Evolutionary conservation across 2,888 invertebrate species (phyloP), one percentile per base, ranked within the genome.

Genomic region (Hirtodrosophila duncani): DNA sequence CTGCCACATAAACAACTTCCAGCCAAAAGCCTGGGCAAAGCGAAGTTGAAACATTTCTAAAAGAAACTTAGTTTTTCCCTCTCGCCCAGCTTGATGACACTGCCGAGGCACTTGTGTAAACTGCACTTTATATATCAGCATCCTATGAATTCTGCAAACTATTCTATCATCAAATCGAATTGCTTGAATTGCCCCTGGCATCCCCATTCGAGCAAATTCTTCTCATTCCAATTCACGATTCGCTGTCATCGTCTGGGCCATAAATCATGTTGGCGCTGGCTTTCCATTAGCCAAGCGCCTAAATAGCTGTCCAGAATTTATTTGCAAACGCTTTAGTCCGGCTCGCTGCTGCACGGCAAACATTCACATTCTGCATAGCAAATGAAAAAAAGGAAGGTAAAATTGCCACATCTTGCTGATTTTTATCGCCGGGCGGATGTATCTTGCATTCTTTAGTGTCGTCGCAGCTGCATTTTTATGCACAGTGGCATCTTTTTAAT

Each of bases 231-330:
- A n/a, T 57, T 75, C 70, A 74, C 67, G 67, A 53, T 69, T n/a
- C 51, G 34, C 41, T 52, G 71, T 59, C 68, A 65, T 75, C 71
- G 53, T 42, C 38, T 16, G 14, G 30, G 58, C 27, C 72, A 75
- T 71, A 65, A 75, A 71, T 71, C 77, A 71, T 51, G n/a, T 14
- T 27, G 24, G 38, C 48, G 45, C 67, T 63, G 59, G 65, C 74
- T 61, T 63, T 59, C 68, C 60, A 75, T 68, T 71, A 68, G 68
- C 60, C 51, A 42, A 58, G 39, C 43, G 58, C 57, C 55, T 42
- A 55, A 70, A 64, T 64, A 41, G 48, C 52, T 70, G 62, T n/a
- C 55, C 67, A 58, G 71, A 70, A 48, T 74, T 64, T 67, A 69
- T 63, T 66, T 55, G 24, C 50, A n/a, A 69, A 56, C 36, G 44